Evolutionary conservation across 1,140 invertebrate species (phyloP).

Genomic region (Carcinoscorpius rotundicauda): DNA sequence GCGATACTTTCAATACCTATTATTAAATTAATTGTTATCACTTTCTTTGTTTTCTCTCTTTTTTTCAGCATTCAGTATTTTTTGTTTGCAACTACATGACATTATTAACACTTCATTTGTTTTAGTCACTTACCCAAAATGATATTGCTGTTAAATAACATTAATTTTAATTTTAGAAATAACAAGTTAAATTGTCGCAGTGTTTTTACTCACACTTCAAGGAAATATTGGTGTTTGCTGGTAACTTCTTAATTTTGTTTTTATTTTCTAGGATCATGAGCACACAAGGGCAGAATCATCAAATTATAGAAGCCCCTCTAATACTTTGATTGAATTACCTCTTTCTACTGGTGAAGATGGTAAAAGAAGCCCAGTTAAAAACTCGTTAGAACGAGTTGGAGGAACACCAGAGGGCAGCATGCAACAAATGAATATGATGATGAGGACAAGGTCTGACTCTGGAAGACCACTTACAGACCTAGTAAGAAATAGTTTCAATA

Average conservation of each 20-base stretch:
- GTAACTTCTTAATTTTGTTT: background rate
- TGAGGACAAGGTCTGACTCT: slow-evolving; percentile 67
- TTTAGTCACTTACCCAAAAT: background rate
- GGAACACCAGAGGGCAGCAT: slow-evolving; percentile 1
- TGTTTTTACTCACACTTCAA: too few species aligned
- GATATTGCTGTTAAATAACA: background rate
- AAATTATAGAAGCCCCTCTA: too few species aligned
- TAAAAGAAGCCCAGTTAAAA: too few species aligned
- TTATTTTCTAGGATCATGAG: slow-evolving; percentile 11
- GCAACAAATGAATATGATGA: slow-evolving; percentile 34
- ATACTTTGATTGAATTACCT: too few species aligned
- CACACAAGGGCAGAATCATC: slow-evolving; percentile 13
- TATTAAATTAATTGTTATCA: too few species aligned
- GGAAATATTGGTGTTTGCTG: too few species aligned
- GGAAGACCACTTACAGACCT: slow-evolving; percentile 70
- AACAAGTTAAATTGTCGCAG: background rate
- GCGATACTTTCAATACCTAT: background rate
- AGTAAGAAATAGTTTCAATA: slow-evolving; percentile 30
- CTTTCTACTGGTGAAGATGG: too few species aligned
- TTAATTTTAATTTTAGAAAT: background rate
- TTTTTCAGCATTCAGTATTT: background rate
- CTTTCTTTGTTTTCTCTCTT: background rate
- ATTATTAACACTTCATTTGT: background rate
- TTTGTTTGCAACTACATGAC: background rate
- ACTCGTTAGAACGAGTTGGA: background rate